Evolutionary conservation across 2,888 invertebrate species (phyloP).

Genomic region (Sinotaia quadrata): DNA sequence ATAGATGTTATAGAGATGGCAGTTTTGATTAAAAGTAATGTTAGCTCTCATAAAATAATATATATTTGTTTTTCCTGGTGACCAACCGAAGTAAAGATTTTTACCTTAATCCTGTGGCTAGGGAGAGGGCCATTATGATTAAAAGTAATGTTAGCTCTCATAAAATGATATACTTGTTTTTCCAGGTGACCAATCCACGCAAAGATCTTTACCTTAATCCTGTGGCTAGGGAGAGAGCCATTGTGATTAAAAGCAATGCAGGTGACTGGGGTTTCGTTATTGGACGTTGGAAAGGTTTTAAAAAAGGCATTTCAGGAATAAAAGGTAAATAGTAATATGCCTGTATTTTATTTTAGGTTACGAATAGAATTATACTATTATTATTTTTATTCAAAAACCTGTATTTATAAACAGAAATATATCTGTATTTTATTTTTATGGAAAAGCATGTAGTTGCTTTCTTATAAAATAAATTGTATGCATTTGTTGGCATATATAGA

Average conservation of each 20-base stretch:
- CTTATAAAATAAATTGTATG: too few species aligned
- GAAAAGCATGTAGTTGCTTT: background rate
- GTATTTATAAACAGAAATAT: too few species aligned
- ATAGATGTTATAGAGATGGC: background rate
- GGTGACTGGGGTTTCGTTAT: conserved; percentile 74
- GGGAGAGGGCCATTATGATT: conserved; percentile 74
- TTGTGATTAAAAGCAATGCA: conserved; percentile 72
- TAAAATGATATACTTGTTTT: background rate
- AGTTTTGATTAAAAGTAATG: background rate
- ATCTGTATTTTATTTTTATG: background rate
- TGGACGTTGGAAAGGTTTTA: conserved; percentile 73
- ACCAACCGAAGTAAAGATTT: conserved; percentile 59
- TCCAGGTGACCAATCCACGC: conserved; percentile 54
- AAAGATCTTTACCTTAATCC: conserved; percentile 71
- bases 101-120: conserved; percentile 71
- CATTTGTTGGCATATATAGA: too few species aligned
- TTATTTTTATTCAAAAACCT: too few species aligned
- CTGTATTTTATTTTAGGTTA: background rate
- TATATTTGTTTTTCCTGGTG: conserved; percentile 40
- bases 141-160: too few species aligned
- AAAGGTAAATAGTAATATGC: conserved; percentile 45
- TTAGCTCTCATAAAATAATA: background rate
- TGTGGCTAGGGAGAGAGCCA: conserved; percentile 72
- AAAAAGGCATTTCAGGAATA: conserved; percentile 65
- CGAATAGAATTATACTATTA: too few species aligned